phyloP scores from a whole-genome alignment of 2,113 vertebrate species.

The Pelmatolapia mariae region DNA sequence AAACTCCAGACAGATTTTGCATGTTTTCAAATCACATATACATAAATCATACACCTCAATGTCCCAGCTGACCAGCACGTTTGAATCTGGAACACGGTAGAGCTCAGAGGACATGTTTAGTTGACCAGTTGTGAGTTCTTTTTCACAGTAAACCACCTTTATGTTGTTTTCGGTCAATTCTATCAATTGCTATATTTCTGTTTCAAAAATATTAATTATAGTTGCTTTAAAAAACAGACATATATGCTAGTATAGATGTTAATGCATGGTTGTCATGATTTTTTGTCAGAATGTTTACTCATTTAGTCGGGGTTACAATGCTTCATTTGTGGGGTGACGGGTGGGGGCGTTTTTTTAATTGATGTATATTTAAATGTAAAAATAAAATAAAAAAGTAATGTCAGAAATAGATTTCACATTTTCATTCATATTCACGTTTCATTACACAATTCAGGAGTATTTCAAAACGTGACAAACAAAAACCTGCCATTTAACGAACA shows the following conservation, averaged over 20 bases:
- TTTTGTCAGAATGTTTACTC: background rate
- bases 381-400: background rate
- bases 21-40: background rate
- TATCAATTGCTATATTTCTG: background rate
- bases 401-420: background rate
- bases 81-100: background rate
- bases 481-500: background rate
- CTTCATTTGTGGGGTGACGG: background rate
- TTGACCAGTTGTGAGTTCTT: background rate
- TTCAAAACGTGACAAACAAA: background rate
- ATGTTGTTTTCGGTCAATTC: background rate
- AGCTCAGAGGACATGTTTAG: background rate
- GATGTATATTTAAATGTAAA: background rate
- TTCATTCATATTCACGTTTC: background rate
- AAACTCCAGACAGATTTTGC: background rate
- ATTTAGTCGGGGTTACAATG: background rate
- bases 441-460: background rate
- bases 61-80: background rate
- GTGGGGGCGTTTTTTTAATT: background rate
- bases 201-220: background rate
- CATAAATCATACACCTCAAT: background rate
- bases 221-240: background rate
- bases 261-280: background rate
- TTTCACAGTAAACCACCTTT: background rate
- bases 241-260: background rate